phyloP scores from a whole-genome alignment of 1,140 invertebrate genomes.

The Teleogryllus occipitalis region DNA sequence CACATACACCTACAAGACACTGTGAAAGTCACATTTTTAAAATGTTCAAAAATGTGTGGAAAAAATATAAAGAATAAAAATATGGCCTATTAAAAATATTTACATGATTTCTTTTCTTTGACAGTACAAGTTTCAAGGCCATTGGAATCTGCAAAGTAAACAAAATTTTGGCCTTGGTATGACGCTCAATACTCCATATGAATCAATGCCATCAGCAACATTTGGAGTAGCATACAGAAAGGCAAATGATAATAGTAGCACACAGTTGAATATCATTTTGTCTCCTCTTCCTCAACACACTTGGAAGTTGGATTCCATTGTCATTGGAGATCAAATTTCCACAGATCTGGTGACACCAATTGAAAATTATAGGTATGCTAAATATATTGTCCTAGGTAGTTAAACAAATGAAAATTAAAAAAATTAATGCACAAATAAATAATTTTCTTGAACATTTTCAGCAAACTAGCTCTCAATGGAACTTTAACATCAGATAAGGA shows the following conservation, averaged over 20 bases:
- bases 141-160: neutral
- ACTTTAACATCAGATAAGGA: neutral
- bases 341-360: conserved; percentile 24
- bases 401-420: too few species aligned
- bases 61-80: too few species aligned
- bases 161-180: neutral
- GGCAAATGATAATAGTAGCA: neutral
- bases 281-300: neutral
- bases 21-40: too few species aligned
- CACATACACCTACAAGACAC: too few species aligned
- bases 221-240: neutral
- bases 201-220: neutral
- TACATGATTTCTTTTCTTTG: neutral
- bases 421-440: too few species aligned
- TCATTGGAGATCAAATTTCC: neutral
- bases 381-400: too few species aligned
- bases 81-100: neutral
- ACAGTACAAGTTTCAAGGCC: neutral
- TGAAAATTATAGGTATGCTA: conserved; percentile 26
- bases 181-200: neutral
- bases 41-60: too few species aligned
- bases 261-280: neutral
- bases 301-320: neutral
- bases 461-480: neutral
- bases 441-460: neutral